phyloP scores from a whole-genome alignment of 64 coral and sea anemone genomes.

The Montipora capricornis region DNA sequence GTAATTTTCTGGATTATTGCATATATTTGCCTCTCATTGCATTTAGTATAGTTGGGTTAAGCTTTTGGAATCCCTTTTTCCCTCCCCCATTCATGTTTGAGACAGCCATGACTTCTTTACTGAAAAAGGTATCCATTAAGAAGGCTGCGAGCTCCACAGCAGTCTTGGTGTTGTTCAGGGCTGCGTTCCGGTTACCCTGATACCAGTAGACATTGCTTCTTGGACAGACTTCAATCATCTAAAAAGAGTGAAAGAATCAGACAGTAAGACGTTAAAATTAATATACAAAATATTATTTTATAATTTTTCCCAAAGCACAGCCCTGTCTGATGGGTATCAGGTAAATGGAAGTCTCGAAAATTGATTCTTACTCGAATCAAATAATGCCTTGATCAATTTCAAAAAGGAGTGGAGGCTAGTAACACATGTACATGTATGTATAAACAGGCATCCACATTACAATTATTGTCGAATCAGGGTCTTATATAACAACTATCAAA shows the following conservation, averaged over 20 bases:
- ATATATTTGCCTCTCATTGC: slow-evolving; percentile 3
- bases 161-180: neutral
- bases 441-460: too few relatives aligned
- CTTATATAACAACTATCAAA: too few relatives aligned
- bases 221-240: neutral
- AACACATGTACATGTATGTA: neutral
- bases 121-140: neutral
- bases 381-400: too few relatives aligned
- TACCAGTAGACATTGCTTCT: neutral
- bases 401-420: neutral
- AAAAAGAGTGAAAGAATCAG: neutral
- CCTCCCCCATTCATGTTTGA: neutral
- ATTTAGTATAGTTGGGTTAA: neutral
- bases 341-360: too few relatives aligned
- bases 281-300: too few relatives aligned
- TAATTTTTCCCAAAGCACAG: too few relatives aligned
- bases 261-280: too few relatives aligned
- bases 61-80: neutral
- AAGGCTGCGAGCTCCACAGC: neutral
- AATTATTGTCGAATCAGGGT: too few relatives aligned
- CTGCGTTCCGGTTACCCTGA: neutral
- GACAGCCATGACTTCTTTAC: neutral
- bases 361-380: too few relatives aligned
- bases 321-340: too few relatives aligned
- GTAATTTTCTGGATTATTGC: neutral